Evolutionary conservation across 1,140 invertebrate species (phyloP).

Genomic region (silkworm (Bombyx mori)): DNA sequence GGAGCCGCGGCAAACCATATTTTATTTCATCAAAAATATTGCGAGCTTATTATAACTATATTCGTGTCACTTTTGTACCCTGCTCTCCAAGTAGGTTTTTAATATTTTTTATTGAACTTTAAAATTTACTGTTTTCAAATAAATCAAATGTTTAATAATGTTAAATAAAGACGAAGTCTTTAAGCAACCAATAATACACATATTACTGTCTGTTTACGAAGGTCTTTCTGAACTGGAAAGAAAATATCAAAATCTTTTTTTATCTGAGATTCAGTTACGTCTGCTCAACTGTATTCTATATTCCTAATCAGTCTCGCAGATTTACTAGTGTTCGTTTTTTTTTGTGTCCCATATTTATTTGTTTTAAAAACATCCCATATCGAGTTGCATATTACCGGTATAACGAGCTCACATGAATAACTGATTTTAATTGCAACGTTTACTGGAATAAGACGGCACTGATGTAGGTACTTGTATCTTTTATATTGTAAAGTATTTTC

Average conservation of each 20-base stretch:
- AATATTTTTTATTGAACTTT: not conserved
- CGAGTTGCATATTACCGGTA: slow-evolving; percentile 41
- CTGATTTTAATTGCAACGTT: not conserved
- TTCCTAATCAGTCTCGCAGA: slow-evolving; percentile 23
- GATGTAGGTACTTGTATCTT: too few species aligned
- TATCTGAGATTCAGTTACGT: not conserved
- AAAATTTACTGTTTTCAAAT: not conserved
- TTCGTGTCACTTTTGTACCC: too few species aligned
- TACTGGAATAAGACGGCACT: too few species aligned
- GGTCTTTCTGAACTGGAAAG: too few species aligned
- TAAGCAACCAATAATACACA: not conserved
- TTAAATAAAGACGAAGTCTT: not conserved
- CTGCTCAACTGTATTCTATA: not conserved
- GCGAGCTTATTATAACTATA: too few species aligned
- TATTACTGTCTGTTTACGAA: too few species aligned
- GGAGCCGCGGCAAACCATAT: not conserved
- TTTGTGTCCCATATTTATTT: slow-evolving; percentile 38
- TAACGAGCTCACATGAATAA: slow-evolving; percentile 3
- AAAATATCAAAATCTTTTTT: not conserved
- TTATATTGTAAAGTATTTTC: too few species aligned
- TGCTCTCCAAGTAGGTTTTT: too few species aligned
- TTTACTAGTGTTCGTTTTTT: slow-evolving; percentile 35
- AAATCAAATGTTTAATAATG: not conserved
- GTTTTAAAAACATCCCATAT: slow-evolving; percentile 38
- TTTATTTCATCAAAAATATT: too few species aligned